These are phyloP conservation scores for Panopea generosa DNA, from an alignment of 2,888 invertebrate genomes.

Conservation along the genomic window DNA sequence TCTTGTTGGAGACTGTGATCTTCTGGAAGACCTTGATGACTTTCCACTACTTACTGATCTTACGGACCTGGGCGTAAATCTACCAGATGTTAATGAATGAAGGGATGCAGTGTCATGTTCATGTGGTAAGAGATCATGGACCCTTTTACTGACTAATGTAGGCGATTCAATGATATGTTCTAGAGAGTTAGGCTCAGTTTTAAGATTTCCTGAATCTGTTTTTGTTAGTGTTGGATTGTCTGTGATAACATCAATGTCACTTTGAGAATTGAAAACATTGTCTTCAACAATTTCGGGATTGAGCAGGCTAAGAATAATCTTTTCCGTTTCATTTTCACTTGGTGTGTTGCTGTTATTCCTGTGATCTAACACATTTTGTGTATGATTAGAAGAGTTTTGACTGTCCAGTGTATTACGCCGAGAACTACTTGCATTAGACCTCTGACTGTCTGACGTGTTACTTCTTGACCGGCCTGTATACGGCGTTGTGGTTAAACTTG, in stretches of 20 bases:
- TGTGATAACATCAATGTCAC: background rate
- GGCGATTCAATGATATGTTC: conserved; percentile 29
- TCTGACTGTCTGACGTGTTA: conserved; percentile 22
- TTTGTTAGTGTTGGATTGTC: background rate
- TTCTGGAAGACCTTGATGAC: conserved; percentile 13
- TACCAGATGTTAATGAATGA: conserved; percentile 25
- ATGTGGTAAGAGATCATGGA: conserved; percentile 21
- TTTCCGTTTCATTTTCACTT: conserved; percentile 20
- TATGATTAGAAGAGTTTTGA: conserved; percentile 10
- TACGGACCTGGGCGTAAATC: conserved; percentile 28
- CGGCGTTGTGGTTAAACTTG: background rate
- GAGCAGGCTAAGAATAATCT: conserved; percentile 53
- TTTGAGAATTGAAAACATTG: background rate
- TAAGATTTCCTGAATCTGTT: background rate
- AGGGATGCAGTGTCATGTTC: conserved; percentile 27
- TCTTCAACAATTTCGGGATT: conserved; percentile 30
- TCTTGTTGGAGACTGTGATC: conserved; percentile 9
- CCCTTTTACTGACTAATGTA: conserved; percentile 35
- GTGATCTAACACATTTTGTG: background rate
- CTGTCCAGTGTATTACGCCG: conserved; percentile 12
- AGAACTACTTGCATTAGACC: background rate
- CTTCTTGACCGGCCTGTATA: conserved; percentile 23
- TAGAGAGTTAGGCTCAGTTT: background rate
- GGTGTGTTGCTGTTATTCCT: background rate
- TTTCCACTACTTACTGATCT: conserved; percentile 19